Evolutionary conservation across 2,113 vertebrate genomes (phyloP).

Genomic region (Melanerpes aurifrons): DNA sequence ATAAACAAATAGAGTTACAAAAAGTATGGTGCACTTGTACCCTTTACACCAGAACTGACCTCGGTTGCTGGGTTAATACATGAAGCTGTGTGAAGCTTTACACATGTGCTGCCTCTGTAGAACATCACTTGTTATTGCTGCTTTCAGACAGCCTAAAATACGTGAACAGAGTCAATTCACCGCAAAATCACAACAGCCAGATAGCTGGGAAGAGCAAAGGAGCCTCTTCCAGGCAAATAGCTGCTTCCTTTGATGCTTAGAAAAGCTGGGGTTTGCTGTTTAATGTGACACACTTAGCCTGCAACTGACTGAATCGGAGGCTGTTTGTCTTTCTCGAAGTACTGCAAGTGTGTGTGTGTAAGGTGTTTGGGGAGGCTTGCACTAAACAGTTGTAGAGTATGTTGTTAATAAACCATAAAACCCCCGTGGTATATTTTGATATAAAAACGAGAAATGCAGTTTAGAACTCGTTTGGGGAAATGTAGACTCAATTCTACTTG

Average conservation of each 20-base stretch:
- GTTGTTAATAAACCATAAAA: background rate
- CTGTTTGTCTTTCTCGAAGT: background rate
- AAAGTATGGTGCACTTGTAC: background rate
- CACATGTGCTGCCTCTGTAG: fast-evolving
- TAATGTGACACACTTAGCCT: background rate
- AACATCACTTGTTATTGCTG: background rate
- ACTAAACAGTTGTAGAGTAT: background rate
- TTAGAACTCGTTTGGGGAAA: conserved; percentile 26
- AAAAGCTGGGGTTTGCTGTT: background rate
- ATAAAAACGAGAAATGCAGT: background rate
- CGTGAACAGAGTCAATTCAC: background rate
- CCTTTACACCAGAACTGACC: background rate
- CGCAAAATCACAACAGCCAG: background rate
- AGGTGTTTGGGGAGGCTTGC: background rate
- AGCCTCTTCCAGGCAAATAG: background rate
- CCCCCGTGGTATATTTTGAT: background rate
- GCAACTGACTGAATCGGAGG: background rate
- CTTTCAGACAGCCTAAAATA: background rate
- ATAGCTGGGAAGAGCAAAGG: background rate
- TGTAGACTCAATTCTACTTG: background rate
- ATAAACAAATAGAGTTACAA: background rate
- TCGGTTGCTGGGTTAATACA: background rate
- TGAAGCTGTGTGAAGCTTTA: background rate
- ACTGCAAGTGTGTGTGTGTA: background rate
- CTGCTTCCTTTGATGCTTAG: background rate